Percentiles rank a stretch among this genome's conserved stretches.
These are phyloP conservation scores for Monarcha castaneiventris DNA, from an alignment of 2,113 vertebrate species.

Conservation along the genomic window DNA sequence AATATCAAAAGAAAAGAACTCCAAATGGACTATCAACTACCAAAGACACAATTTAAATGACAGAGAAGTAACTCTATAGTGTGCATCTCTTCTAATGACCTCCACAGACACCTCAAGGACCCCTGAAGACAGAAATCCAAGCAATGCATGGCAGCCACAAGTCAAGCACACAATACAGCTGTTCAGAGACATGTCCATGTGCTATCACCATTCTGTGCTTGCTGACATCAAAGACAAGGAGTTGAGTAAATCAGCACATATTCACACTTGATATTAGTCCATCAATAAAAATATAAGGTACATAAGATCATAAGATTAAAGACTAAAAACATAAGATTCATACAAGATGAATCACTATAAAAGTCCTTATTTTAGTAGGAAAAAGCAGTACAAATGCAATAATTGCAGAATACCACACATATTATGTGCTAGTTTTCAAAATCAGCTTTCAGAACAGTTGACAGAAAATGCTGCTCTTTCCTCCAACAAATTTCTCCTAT, in stretches of 20 bases:
- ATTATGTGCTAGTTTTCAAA: not conserved
- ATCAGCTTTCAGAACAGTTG: not conserved
- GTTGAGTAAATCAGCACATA: not conserved
- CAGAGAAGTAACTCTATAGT: not conserved
- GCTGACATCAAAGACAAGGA: not conserved
- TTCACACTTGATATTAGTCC: not conserved
- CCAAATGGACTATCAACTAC: not conserved
- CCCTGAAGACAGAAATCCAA: not conserved
- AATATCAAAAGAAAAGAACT: not conserved
- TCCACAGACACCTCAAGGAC: not conserved
- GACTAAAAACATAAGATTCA: not conserved
- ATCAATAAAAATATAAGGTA: not conserved
- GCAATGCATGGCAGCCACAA: not conserved
- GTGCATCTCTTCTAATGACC: not conserved
- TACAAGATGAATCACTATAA: not conserved
- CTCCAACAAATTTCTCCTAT: not conserved
- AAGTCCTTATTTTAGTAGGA: not conserved
- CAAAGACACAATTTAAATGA: not conserved
- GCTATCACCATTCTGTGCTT: not conserved
- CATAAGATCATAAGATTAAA: too few relatives aligned
- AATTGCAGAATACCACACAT: not conserved
- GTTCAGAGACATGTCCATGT: not conserved
- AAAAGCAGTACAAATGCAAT: not conserved
- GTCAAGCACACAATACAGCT: not conserved
- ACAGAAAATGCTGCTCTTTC: not conserved